Evolutionary conservation across 2,113 vertebrate genomes (phyloP).

Genomic region (Indri indri): DNA sequence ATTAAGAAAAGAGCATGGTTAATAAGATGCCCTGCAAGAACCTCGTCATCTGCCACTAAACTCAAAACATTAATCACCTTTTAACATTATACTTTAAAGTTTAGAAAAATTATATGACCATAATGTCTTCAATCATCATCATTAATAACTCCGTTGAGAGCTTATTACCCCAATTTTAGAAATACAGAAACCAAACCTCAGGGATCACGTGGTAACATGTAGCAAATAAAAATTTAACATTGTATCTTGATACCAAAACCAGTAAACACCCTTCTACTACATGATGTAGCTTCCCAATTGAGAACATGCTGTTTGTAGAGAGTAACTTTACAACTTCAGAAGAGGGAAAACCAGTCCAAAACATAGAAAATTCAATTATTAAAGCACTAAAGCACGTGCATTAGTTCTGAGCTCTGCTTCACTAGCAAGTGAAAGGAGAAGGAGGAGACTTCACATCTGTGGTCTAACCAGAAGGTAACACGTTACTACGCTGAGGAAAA

Average conservation of each 20-base stretch:
- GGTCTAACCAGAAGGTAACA: slow-evolving; percentile 43
- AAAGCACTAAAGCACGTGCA: neutral
- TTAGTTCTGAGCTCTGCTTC: neutral
- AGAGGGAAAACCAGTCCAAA: neutral
- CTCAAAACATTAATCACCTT: neutral
- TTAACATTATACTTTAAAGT: neutral
- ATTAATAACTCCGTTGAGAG: neutral
- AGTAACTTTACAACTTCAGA: neutral
- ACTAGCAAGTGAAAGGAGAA: neutral
- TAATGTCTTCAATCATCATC: neutral
- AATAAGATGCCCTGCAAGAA: neutral
- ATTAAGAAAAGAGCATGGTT: neutral
- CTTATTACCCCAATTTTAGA: neutral
- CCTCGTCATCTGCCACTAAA: neutral
- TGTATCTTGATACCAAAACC: neutral
- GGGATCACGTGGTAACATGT: neutral
- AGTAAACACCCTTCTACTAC: neutral
- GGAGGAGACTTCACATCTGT: slow-evolving; percentile 34
- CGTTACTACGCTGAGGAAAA: neutral
- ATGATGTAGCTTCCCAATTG: neutral
- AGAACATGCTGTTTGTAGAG: neutral
- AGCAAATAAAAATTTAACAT: neutral
- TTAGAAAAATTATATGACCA: neutral
- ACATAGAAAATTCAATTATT: neutral
- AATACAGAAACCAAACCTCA: neutral